Percentiles rank a stretch among this genome's conserved stretches.
Conservation (phyloP, 2,113 vertebrate species). For the Seriola aureovittata region DNA sequence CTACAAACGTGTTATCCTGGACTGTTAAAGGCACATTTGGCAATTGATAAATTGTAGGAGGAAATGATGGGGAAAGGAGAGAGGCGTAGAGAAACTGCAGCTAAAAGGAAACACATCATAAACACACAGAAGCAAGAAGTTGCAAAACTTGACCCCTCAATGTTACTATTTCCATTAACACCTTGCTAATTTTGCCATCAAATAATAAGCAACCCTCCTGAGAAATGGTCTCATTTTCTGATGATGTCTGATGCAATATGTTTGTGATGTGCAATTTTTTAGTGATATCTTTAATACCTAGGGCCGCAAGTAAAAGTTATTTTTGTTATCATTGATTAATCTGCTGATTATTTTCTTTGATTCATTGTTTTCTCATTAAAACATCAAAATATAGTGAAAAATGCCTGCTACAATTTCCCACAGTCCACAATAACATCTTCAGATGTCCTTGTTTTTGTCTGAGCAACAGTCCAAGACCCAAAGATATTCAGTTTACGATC, state of each 20-base stretch:
- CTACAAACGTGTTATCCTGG: conserved; percentile 65
- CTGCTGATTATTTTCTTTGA: neutral
- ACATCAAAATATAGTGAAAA: no score
- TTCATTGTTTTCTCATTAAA: neutral
- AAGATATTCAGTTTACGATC: neutral
- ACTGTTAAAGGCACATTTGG: conserved; percentile 79
- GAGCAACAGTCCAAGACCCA: no score
- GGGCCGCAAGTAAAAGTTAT: neutral
- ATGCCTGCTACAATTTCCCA: no score
- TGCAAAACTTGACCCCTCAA: neutral
- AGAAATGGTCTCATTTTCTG: neutral
- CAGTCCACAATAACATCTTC: no score
- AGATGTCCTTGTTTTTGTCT: no score
- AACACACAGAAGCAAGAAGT: neutral
- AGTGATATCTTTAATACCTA: neutral
- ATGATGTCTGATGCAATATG: neutral
- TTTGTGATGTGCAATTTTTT: neutral
- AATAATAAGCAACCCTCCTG: neutral
- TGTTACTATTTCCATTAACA: neutral
- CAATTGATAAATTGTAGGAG: conserved; percentile 4
- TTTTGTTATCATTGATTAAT: neutral
- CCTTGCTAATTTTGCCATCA: neutral
- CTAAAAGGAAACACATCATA: neutral
- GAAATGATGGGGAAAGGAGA: neutral
- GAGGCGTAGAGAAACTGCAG: neutral